Evolutionary conservation across 2,888 invertebrate species (phyloP), one percentile per base, ranked within the genome.

Genomic region (Lathronympha strigana): DNA sequence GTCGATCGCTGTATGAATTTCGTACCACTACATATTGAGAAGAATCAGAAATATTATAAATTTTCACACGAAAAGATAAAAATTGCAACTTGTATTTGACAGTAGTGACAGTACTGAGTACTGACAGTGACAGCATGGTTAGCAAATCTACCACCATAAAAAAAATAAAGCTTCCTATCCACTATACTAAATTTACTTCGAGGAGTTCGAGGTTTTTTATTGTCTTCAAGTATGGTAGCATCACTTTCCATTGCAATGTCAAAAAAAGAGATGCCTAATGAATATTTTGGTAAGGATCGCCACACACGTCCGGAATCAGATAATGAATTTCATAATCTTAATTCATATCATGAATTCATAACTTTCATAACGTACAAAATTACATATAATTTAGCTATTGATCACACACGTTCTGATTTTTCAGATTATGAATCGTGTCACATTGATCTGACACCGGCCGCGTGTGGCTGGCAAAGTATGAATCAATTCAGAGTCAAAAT

Each of bases 21-120:
- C 63, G 31, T 31, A 61, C 49, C 31, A 67, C 36, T 62, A 69
- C 67, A 69, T 67, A 64, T 60, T 61, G 66, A 61, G 57, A 57
- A 57, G 51, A 9, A 55, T 57, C 15, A 47, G 11, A 40, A 66
- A 31, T 36, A 40, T 15, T 47, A 36, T 13, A n/a, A 28, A 40
- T 66, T 47, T 64, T 57, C 43, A 31, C 19, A 15, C 19, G 49
- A 23, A 36, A 25, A 25, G 51, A 58, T 45, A n/a, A 43, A 45
- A 6, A 23, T n/a, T 17, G 2, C 43, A 45, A 25, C 23, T 25
- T 40, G 4, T 33, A 4, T 53, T 50, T 50, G 33, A 51, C 36
- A 36, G 19, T n/a, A 11, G 4, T 57, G 57, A 57, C 57, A 57
- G n/a, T 28, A 1, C n/a, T n/a, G n/a, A n/a, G n/a, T n/a, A 40